phyloP scores from a whole-genome alignment of 1,140 invertebrate species.

The Marisa cornuarietis region DNA sequence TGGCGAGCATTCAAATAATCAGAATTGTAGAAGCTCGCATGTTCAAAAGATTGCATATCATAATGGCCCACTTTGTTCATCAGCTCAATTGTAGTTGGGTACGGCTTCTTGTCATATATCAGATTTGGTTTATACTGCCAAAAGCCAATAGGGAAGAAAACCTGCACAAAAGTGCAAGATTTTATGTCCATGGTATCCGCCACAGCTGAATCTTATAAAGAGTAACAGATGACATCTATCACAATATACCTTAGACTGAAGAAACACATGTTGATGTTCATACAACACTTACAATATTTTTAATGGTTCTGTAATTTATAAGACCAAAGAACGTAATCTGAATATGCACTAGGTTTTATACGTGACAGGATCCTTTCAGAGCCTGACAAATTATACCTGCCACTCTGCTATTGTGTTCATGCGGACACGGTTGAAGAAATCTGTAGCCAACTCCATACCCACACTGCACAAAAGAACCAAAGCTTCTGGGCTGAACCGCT shows the following conservation, averaged over 20 bases:
- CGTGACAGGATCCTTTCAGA: too few relatives aligned
- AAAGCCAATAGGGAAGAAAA: conserved; percentile 65
- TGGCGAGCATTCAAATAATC: conserved; percentile 81
- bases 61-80: conserved; percentile 84
- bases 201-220: background rate
- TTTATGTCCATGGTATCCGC: background rate
- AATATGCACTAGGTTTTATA: too few relatives aligned
- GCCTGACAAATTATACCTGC: conserved; percentile 52
- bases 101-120: conserved; percentile 59
- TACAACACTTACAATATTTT: too few relatives aligned
- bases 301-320: too few relatives aligned
- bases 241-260: background rate
- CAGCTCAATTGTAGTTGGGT: conserved; percentile 75
- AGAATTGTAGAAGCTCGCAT: conserved; percentile 82
- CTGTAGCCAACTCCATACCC: conserved; percentile 74
- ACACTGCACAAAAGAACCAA: conserved; percentile 56
- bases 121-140: conserved; percentile 64
- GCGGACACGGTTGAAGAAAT: conserved; percentile 79
- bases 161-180: conserved; percentile 21
- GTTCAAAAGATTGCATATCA: conserved; percentile 76
- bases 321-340: too few relatives aligned
- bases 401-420: conserved; percentile 66
- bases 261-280: background rate
- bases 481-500: conserved; percentile 71
- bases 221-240: background rate